Evolutionary conservation across 2,113 vertebrate species (phyloP).

Genomic region (Muscicapa adusta): DNA sequence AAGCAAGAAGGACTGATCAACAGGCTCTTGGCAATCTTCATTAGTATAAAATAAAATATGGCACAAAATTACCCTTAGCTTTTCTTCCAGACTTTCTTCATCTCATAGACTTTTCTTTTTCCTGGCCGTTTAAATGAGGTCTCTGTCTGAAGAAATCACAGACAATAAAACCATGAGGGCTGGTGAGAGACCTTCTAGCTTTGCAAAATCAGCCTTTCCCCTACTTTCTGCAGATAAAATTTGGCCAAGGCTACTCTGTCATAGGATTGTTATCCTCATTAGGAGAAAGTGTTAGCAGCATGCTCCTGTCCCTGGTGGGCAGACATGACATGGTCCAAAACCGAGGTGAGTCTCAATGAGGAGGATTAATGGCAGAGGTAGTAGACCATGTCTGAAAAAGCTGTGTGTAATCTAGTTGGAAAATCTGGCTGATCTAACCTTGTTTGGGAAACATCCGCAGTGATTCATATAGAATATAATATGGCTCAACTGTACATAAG

Average conservation of each 20-base stretch:
- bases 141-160: background rate
- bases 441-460: background rate
- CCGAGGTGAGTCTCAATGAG: background rate
- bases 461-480: constrained; percentile 34
- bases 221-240: constrained; percentile 5
- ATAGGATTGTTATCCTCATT: constrained; percentile 6
- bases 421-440: constrained; percentile 35
- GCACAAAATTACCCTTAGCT: background rate
- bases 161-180: background rate
- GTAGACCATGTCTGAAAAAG: constrained; percentile 24
- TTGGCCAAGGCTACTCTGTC: background rate
- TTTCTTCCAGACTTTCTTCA: background rate
- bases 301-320: constrained; percentile 12
- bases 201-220: constrained; percentile 10
- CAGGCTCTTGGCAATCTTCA: background rate
- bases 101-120: background rate
- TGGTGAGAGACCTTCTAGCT: background rate
- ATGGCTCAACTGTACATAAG: constrained; percentile 7
- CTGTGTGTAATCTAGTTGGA: constrained; percentile 2
- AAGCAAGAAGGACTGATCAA: background rate
- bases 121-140: background rate
- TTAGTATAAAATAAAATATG: background rate
- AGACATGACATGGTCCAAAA: background rate
- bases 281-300: constrained; percentile 34
- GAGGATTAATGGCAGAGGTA: background rate